These are phyloP conservation scores for Odontophorus gujanensis DNA, from an alignment of 2,113 vertebrate genomes.

Conservation along the genomic window DNA sequence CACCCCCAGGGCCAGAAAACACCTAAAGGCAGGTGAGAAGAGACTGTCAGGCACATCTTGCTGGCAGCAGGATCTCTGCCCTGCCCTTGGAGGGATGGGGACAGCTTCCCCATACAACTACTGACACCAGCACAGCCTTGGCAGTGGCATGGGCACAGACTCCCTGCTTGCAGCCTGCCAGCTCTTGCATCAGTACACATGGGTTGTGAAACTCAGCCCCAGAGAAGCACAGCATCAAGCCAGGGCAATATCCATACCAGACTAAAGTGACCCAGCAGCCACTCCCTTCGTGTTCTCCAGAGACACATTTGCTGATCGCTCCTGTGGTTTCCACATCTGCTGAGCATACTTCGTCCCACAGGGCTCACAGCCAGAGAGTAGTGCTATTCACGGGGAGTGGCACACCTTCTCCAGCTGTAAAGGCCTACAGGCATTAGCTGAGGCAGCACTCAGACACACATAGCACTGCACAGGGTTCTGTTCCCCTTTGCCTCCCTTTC, in stretches of 20 bases:
- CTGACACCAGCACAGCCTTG: background rate
- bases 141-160: rapidly evolving
- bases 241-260: background rate
- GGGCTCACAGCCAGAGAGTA: background rate
- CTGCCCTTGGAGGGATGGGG: background rate
- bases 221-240: background rate
- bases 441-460: rapidly evolving
- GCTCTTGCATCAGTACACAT: background rate
- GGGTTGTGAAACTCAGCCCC: rapidly evolving
- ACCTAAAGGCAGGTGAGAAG: background rate
- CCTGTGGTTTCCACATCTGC: background rate
- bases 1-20: background rate
- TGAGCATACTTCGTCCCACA: background rate
- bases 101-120: background rate
- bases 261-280: background rate
- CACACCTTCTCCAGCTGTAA: background rate
- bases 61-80: background rate
- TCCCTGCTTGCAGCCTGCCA: background rate
- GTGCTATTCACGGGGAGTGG: background rate
- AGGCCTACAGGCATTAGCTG: background rate
- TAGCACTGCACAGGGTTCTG: background rate
- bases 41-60: background rate
- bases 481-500: background rate
- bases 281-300: background rate
- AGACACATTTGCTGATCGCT: background rate